Conservation (phyloP, 2,888 invertebrate species). For the Camponotus fellah region DNA sequence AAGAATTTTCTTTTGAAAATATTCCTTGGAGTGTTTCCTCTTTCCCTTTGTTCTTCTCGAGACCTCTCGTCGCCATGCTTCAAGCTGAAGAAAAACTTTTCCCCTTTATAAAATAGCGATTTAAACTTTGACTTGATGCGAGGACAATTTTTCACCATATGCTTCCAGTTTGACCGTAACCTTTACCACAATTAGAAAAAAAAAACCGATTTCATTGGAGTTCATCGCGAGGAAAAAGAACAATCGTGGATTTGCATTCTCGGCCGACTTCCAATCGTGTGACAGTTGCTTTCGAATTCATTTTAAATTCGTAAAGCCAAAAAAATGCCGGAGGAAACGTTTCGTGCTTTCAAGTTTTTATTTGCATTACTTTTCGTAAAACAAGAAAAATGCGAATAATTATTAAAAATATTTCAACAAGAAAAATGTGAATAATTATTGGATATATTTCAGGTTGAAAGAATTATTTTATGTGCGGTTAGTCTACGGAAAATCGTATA, state of each 20-base stretch:
- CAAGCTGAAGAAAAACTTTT: constrained; percentile 4
- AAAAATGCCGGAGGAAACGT: constrained; percentile 1
- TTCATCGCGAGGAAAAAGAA: not conserved
- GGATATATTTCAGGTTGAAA: not conserved
- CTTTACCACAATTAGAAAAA: constrained; percentile 39
- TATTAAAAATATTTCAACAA: constrained; percentile 9
- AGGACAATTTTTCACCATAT: constrained; percentile 10
- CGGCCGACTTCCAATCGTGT: not conserved
- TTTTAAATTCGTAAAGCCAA: constrained; percentile 25
- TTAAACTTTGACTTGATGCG: constrained; percentile 10
- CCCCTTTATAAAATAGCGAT: constrained; percentile 39
- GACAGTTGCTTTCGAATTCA: constrained; percentile 5
- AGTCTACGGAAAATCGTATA: not conserved
- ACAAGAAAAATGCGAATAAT: not conserved
- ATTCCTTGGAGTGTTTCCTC: constrained; percentile 9
- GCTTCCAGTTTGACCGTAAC: not conserved
- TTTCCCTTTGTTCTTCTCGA: constrained; percentile 14
- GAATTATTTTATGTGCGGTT: not conserved
- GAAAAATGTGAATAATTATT: not conserved
- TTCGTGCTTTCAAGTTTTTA: not conserved
- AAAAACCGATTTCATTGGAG: constrained; percentile 37
- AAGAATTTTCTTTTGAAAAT: constrained; percentile 42
- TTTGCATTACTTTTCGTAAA: not conserved
- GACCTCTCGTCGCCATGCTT: not conserved
- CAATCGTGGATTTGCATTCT: constrained; percentile 26